Conservation (phyloP, 2,113 vertebrate genomes). For the Ciconia stormi region DNA sequence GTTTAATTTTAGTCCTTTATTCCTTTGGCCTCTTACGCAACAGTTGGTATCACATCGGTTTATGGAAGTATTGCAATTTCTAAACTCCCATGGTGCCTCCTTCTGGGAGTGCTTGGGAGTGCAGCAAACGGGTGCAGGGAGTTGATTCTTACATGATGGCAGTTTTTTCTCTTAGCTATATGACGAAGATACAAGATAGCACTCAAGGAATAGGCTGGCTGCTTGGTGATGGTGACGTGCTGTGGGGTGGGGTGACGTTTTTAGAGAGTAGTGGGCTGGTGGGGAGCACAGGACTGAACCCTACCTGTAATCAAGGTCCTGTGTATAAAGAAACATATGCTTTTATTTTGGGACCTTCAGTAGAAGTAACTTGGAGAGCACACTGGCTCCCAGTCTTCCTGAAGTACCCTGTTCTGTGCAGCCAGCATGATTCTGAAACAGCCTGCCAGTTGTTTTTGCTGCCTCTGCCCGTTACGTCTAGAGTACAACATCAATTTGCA, state of each 20-base stretch:
- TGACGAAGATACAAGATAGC: not conserved
- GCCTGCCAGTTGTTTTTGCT: not conserved
- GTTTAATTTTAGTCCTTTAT: not conserved
- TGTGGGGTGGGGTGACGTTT: not conserved
- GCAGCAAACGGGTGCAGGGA: not conserved
- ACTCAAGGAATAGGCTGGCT: not conserved
- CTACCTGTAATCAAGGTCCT: not conserved
- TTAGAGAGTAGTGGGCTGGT: not conserved
- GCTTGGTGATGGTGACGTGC: not conserved
- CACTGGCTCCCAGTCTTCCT: not conserved
- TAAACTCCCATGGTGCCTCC: fast-evolving
- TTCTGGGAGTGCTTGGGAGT: not conserved
- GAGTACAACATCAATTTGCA: not conserved
- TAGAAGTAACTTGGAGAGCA: not conserved
- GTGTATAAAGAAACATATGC: not conserved
- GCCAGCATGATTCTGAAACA: not conserved
- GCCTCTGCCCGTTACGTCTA: not conserved
- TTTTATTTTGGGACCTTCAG: not conserved
- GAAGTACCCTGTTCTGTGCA: not conserved
- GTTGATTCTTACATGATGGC: fast-evolving
- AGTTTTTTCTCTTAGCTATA: not conserved
- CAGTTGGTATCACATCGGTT: not conserved
- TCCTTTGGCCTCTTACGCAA: not conserved
- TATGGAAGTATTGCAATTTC: not conserved
- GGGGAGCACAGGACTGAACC: not conserved